A percentile compares a stretch with the other conserved stretches of the same genome.
Conservation (phyloP, 1,140 invertebrate species). For the Diorhabda carinulata region DNA sequence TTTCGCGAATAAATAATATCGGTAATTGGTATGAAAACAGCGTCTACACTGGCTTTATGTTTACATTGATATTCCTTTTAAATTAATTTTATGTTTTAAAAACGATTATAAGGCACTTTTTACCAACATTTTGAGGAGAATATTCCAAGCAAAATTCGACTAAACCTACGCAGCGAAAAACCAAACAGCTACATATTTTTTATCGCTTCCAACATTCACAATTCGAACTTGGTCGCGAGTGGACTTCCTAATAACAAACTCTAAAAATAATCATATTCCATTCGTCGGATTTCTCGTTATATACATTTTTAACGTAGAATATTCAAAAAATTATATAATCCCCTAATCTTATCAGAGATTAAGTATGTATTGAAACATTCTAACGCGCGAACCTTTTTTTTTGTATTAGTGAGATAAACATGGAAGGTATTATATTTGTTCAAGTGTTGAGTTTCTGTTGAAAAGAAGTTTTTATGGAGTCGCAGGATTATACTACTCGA, state of each 20-base stretch:
- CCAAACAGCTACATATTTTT: slow-evolving; percentile 14
- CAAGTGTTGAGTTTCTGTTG: not conserved
- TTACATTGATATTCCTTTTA: too few relatives aligned
- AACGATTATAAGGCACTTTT: too few relatives aligned
- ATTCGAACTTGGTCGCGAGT: slow-evolving; percentile 5
- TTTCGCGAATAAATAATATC: slow-evolving; percentile 1
- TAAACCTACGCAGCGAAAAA: slow-evolving; percentile 7
- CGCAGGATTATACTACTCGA: slow-evolving; percentile 42
- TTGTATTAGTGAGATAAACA: not conserved
- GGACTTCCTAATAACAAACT: slow-evolving; percentile 13
- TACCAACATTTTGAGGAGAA: not conserved
- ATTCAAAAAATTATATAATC: slow-evolving; percentile 2
- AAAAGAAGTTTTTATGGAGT: slow-evolving; percentile 32
- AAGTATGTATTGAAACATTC: not conserved
- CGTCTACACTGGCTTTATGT: not conserved
- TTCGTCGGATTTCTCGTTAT: slow-evolving; percentile 4
- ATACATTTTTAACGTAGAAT: slow-evolving; percentile 9
- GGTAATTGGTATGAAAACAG: not conserved
- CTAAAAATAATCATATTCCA: slow-evolving; percentile 10
- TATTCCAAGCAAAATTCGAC: slow-evolving; percentile 5
- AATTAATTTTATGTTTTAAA: too few relatives aligned
- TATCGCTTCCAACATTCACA: slow-evolving; percentile 15
- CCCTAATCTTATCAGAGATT: slow-evolving; percentile 23
- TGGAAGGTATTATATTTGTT: not conserved
- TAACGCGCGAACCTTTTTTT: too few relatives aligned